phyloP scores from a whole-genome alignment of 2,888 invertebrate species.

The Dryadula phaetusa region DNA sequence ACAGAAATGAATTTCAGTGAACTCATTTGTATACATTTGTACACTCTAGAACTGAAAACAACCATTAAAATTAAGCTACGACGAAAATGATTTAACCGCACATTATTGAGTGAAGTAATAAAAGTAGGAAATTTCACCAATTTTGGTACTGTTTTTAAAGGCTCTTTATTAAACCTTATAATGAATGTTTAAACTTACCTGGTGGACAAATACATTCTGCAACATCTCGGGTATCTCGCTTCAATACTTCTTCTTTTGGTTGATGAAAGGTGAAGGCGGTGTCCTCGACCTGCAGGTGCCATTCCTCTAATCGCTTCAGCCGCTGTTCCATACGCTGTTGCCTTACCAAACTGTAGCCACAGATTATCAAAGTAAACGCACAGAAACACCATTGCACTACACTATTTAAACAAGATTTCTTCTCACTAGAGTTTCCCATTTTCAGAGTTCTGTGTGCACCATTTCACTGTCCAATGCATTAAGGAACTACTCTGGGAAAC shows the following conservation, averaged over 20 bases:
- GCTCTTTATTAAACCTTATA: not conserved
- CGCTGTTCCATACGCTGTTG: conserved; percentile 74
- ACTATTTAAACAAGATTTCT: conserved; percentile 64
- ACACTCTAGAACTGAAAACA: conserved; percentile 31
- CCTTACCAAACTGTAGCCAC: conserved; percentile 71
- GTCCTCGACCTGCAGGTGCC: conserved; percentile 51
- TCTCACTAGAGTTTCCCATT: conserved; percentile 59
- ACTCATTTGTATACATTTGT: conserved; percentile 32
- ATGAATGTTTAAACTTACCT: conserved; percentile 60
- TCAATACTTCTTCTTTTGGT: conserved; percentile 56
- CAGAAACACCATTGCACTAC: conserved; percentile 76
- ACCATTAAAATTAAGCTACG: conserved; percentile 43
- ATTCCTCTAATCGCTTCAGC: conserved; percentile 66
- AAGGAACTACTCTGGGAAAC: conserved; percentile 19
- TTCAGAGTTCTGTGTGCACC: conserved; percentile 54
- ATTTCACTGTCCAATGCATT: conserved; percentile 53
- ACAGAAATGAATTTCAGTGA: conserved; percentile 33
- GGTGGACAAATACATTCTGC: conserved; percentile 76
- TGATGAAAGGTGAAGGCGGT: conserved; percentile 49
- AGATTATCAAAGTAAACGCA: conserved; percentile 67
- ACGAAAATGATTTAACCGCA: conserved; percentile 28
- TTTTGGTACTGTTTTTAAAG: conserved; percentile 6
- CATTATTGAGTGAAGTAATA: conserved; percentile 11
- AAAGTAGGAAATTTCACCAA: conserved; percentile 2
- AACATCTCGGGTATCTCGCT: conserved; percentile 67